Percentiles rank a stretch among this genome's conserved stretches.
phyloP scores from a whole-genome alignment of 2,113 vertebrate genomes.

The Solenodon paradoxus region DNA sequence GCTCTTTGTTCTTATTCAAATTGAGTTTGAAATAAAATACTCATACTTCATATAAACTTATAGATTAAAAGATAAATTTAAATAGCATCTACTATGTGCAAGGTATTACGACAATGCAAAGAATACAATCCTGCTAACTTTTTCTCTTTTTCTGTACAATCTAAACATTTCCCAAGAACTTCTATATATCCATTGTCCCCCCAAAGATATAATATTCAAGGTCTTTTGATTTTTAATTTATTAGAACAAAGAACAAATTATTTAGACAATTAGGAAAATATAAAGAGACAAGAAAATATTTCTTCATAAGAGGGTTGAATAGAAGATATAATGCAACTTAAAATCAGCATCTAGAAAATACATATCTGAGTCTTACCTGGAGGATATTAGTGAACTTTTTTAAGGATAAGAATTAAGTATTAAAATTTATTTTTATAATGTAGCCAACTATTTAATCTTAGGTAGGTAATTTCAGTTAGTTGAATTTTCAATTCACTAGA shows the following conservation, averaged over 20 bases:
- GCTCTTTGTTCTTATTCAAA: background rate
- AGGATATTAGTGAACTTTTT: background rate
- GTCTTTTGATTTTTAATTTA: background rate
- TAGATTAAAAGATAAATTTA: slow-evolving; percentile 31
- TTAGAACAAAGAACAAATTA: background rate
- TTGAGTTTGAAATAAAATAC: background rate
- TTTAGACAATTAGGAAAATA: background rate
- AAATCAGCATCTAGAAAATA: slow-evolving; percentile 5
- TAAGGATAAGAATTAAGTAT: background rate
- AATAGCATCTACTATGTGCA: background rate
- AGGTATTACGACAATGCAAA: background rate
- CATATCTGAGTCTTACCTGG: background rate
- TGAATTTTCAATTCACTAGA: slow-evolving; percentile 22
- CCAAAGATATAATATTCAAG: background rate
- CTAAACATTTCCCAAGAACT: background rate
- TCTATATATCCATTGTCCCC: background rate
- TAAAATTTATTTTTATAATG: background rate
- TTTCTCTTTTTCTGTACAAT: background rate
- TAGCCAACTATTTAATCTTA: slow-evolving; percentile 4
- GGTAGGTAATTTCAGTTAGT: background rate
- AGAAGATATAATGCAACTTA: background rate
- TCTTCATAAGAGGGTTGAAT: background rate
- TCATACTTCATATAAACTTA: background rate
- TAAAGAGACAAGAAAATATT: background rate
- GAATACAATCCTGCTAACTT: background rate